phyloP scores from a whole-genome alignment of 2,797 vertebrate species.

The Artibeus lituratus region DNA sequence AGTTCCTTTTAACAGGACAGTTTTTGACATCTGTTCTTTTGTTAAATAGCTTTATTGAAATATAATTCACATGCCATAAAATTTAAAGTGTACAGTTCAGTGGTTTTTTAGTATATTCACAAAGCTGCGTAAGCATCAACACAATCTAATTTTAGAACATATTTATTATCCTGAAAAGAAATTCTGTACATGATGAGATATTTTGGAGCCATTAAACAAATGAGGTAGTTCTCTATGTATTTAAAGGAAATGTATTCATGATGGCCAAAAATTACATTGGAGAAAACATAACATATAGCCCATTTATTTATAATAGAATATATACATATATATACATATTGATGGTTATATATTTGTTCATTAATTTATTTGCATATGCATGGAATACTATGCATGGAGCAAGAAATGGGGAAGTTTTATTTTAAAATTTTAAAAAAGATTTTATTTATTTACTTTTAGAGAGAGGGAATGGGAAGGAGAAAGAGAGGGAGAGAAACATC shows the following conservation, averaged over 20 bases:
- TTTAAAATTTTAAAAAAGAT: background rate
- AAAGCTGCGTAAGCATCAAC: background rate
- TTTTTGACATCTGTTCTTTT: background rate
- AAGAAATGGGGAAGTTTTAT: background rate
- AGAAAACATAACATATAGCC: background rate
- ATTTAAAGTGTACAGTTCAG: background rate
- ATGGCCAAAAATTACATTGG: background rate
- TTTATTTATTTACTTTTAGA: too few relatives aligned
- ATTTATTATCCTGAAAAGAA: background rate
- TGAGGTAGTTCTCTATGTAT: background rate
- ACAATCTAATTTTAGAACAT: background rate
- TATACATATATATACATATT: background rate
- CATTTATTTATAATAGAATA: background rate
- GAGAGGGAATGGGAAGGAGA: too few relatives aligned
- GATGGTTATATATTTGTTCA: background rate
- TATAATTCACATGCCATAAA: background rate
- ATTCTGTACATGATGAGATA: background rate
- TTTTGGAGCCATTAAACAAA: background rate
- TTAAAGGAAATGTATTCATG: background rate
- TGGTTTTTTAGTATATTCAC: background rate
- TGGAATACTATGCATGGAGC: background rate
- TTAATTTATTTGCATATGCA: background rate
- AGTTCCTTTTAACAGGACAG: background rate
- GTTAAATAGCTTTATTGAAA: background rate
- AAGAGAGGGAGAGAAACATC: too few relatives aligned